These are phyloP conservation scores for Polietes domitor DNA, from an alignment of 2,888 invertebrate genomes.

Conservation along the genomic window DNA sequence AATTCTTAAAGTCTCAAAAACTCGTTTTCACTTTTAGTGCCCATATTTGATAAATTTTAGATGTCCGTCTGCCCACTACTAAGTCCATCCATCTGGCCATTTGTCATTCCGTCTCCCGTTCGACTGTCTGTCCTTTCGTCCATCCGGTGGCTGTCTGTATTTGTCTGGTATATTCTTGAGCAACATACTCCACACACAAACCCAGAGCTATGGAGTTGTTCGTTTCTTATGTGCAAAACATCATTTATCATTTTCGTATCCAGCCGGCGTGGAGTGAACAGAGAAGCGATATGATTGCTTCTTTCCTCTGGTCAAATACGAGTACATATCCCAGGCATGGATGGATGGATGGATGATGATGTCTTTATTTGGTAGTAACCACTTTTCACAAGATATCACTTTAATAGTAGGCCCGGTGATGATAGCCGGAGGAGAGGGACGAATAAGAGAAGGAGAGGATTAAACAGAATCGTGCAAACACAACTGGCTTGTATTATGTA, in stretches of 20 bases:
- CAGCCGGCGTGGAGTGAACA: not conserved
- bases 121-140: not conserved
- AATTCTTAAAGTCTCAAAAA: constrained; percentile 38
- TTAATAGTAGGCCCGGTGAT: no score
- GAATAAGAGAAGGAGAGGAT: no score
- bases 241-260: constrained; percentile 22
- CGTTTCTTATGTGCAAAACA: not conserved
- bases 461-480: no score
- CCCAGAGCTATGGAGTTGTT: no score
- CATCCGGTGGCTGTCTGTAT: no score
- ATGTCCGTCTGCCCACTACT: not conserved
- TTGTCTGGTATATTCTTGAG: no score
- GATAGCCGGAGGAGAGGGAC: no score
- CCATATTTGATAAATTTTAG: constrained; percentile 38
- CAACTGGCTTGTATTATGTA: no score
- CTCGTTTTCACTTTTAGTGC: constrained; percentile 53
- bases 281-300: not conserved
- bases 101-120: not conserved
- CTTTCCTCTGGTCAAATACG: not conserved
- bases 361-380: constrained; percentile 20
- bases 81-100: not conserved
- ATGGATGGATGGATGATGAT: not conserved
- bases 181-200: no score
- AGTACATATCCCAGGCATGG: not conserved
- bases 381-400: not conserved